These are phyloP conservation scores for Zootermopsis nevadensis DNA, from an alignment of 2,888 invertebrate species.

Conservation along the genomic window DNA sequence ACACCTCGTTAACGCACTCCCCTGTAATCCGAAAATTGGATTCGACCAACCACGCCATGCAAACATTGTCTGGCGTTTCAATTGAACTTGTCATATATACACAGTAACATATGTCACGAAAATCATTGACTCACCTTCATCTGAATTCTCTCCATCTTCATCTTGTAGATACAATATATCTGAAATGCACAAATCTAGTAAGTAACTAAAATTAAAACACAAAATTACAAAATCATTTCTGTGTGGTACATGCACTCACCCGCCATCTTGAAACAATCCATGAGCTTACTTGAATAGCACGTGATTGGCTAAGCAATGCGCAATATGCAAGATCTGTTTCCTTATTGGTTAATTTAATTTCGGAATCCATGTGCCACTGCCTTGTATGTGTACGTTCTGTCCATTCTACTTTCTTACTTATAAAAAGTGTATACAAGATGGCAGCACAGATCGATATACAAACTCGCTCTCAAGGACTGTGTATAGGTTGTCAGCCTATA, in stretches of 20 bases:
- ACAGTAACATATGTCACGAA: neutral
- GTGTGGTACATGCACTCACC: constrained; percentile 46
- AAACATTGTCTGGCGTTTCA: neutral
- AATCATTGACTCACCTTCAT: constrained; percentile 43
- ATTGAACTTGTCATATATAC: neutral
- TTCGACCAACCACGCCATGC: constrained; percentile 40
- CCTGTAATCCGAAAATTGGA: constrained; percentile 19
- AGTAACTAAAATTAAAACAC: constrained; percentile 32
- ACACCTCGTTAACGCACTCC: neutral
- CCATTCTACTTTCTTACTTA: neutral
- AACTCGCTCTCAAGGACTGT: neutral
- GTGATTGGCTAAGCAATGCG: constrained; percentile 45
- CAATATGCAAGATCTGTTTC: constrained; percentile 17
- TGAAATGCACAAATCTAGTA: constrained; percentile 44
- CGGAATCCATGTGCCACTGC: constrained; percentile 10
- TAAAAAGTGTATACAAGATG: constrained; percentile 4
- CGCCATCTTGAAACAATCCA: constrained; percentile 53
- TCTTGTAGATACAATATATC: constrained; percentile 49
- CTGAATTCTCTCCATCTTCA: constrained; percentile 45
- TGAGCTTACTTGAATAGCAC: constrained; percentile 36
- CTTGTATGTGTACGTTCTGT: constrained; percentile 10
- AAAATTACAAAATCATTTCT: constrained; percentile 28
- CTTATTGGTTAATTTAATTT: constrained; percentile 15
- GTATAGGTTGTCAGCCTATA: too few relatives aligned
- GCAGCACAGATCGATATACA: constrained; percentile 8